Conservation (phyloP, 2,113 vertebrate species). For the Delphinapterus leucas region DNA sequence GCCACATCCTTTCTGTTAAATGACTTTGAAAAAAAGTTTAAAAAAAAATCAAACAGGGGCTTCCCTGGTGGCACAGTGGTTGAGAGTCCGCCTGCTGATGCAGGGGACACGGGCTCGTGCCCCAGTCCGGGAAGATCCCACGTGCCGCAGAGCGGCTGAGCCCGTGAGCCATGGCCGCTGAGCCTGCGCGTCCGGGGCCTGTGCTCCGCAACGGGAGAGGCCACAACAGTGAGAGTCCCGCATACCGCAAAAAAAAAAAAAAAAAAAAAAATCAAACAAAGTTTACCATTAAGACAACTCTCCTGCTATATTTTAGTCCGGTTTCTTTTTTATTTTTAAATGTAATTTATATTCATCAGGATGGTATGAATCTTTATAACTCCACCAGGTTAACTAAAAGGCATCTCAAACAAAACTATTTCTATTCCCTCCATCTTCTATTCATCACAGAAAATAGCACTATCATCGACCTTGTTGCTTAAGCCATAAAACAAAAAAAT, state of each 20-base stretch:
- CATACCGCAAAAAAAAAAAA: too few relatives aligned
- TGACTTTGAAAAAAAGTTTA: not conserved
- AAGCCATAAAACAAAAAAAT: not conserved
- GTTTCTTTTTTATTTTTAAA: not conserved
- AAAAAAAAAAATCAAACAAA: not conserved
- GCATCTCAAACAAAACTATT: not conserved
- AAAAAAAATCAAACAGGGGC: too few relatives aligned
- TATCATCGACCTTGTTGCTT: not conserved
- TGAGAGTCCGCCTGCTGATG: too few relatives aligned
- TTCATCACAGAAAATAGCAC: slow-evolving; percentile 1
- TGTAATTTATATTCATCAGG: not conserved
- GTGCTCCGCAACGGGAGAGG: too few relatives aligned
- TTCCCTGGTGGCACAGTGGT: too few relatives aligned
- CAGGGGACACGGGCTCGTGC: too few relatives aligned
- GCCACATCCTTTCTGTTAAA: not conserved
- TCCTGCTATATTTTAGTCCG: not conserved
- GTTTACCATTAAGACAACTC: not conserved
- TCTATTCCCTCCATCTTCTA: not conserved
- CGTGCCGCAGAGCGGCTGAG: too few relatives aligned
- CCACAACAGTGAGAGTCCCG: too few relatives aligned
- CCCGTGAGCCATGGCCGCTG: too few relatives aligned
- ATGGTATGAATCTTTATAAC: not conserved
- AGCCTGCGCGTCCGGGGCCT: too few relatives aligned
- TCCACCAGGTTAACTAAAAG: not conserved
- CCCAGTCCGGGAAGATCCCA: too few relatives aligned